These are phyloP conservation scores for Pollimyrus isidori DNA, from an alignment of 2,113 vertebrate genomes.

Conservation along the genomic window DNA sequence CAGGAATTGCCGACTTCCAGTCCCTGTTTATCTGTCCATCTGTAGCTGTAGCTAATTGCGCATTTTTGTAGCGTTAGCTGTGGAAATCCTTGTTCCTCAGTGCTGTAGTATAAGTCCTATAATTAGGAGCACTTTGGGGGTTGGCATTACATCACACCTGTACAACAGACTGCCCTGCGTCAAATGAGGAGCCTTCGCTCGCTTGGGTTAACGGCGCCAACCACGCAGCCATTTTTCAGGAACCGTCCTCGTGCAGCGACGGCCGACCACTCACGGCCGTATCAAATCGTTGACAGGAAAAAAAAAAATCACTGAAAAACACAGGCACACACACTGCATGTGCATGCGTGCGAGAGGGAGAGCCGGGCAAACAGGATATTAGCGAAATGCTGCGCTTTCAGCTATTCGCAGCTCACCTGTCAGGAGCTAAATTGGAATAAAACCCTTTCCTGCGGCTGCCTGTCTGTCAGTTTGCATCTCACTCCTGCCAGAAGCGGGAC, in stretches of 20 bases:
- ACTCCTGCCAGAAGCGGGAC: neutral
- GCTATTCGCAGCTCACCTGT: neutral
- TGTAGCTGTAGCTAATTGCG: neutral
- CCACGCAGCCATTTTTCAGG: neutral
- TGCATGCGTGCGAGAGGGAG: neutral
- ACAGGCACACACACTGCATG: neutral
- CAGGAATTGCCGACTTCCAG: neutral
- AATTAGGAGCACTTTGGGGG: neutral
- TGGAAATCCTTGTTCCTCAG: neutral
- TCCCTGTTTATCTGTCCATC: neutral
- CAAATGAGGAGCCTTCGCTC: neutral
- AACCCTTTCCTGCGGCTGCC: neutral
- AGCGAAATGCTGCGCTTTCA: neutral
- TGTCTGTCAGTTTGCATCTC: neutral
- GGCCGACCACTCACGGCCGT: neutral
- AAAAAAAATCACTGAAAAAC: neutral
- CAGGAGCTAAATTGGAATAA: neutral
- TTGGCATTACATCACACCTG: neutral
- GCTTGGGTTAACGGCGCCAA: neutral
- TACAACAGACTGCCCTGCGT: neutral
- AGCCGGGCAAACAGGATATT: neutral
- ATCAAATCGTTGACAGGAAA: neutral
- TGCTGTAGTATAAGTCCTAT: neutral
- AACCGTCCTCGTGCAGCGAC: neutral
- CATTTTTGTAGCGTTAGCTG: neutral